phyloP scores from a whole-genome alignment of 2,113 vertebrate genomes.

The Zingel zingel region DNA sequence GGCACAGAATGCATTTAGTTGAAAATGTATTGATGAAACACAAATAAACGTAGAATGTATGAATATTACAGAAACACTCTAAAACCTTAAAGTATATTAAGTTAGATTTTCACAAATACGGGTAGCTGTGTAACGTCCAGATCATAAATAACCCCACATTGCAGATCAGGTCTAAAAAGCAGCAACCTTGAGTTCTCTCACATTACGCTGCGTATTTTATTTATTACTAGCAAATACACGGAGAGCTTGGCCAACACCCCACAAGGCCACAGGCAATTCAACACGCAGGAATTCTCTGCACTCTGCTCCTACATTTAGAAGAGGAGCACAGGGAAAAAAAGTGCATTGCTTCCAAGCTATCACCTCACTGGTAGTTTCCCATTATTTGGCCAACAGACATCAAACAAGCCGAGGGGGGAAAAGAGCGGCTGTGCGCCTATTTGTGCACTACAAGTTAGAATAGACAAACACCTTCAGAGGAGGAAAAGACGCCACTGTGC shows the following conservation, averaged over 20 bases:
- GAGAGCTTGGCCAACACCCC: slow-evolving; percentile 75
- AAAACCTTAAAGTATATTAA: not conserved
- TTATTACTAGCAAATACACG: slow-evolving; percentile 74
- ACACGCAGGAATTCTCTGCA: slow-evolving; percentile 36
- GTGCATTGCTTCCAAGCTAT: slow-evolving; percentile 30
- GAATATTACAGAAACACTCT: not conserved
- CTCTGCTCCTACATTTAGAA: slow-evolving; percentile 28
- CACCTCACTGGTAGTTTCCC: slow-evolving; percentile 50
- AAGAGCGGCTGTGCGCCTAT: slow-evolving; percentile 50
- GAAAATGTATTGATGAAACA: not conserved
- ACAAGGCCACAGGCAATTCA: slow-evolving; percentile 70
- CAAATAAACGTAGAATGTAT: not conserved
- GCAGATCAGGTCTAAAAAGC: slow-evolving; percentile 32
- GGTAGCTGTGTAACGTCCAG: not conserved
- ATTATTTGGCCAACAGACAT: slow-evolving; percentile 66
- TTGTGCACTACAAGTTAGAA: slow-evolving; percentile 73
- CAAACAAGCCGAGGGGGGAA: slow-evolving; percentile 62
- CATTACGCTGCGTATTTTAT: slow-evolving; percentile 49
- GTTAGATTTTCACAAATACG: not conserved
- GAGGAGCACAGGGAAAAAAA: not conserved
- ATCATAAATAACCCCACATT: not conserved
- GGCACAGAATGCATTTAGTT: not conserved
- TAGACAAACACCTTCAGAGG: slow-evolving; percentile 75
- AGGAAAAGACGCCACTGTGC: slow-evolving; percentile 74
- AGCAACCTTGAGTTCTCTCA: slow-evolving; percentile 55